Evolutionary conservation across 1,140 invertebrate species (phyloP), one percentile per base, ranked within the genome.

Genomic region (Tetragnatha versicolor): DNA sequence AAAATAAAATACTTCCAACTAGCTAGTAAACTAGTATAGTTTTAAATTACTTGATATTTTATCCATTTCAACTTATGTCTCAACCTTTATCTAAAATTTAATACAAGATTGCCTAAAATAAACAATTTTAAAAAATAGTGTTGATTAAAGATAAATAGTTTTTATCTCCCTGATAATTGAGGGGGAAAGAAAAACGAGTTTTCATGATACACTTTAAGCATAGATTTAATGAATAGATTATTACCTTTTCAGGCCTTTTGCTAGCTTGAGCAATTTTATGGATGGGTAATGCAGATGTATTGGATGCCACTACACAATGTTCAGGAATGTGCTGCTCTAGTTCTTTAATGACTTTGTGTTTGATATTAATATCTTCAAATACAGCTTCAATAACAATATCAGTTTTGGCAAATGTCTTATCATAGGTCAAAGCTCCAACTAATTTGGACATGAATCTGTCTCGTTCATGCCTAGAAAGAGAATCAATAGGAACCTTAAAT

Each of bases 371-470:
- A 87, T 99, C 94, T 87, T 99, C 98, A 87, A 99, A 99, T 4
- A 99, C 98, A 66, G 98, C 98, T 88, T 99, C 98, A 83, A 99
- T 98, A 0, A 99, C 93, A 84, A 99, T 92, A 86, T 99, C 98
- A 61, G 90, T 90, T 75, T 93, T 91, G 82, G 92, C 92, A 82
- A 99, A 97, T 6, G 65, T 77, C 63, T 91, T 89, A n/a, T 91
- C 88, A 85, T 99, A 99, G 51, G 90, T 88, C 22, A 97, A 85
- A 5, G 96, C 95, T 25, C 93, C 88, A 29, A 91, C 85, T 4
- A 99, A 87, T 81, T 93, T 92, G 0, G 96, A 89, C 70, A 97
- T 82, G 68, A 90, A 91, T 66, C 90, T 89, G 83, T 98, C 95
- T 80, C 90, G 91, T 85, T 96, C 91, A 84, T 94, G 88, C 7